Conservation (phyloP, 2,888 invertebrate genomes). For the Phorcus lineatus region DNA sequence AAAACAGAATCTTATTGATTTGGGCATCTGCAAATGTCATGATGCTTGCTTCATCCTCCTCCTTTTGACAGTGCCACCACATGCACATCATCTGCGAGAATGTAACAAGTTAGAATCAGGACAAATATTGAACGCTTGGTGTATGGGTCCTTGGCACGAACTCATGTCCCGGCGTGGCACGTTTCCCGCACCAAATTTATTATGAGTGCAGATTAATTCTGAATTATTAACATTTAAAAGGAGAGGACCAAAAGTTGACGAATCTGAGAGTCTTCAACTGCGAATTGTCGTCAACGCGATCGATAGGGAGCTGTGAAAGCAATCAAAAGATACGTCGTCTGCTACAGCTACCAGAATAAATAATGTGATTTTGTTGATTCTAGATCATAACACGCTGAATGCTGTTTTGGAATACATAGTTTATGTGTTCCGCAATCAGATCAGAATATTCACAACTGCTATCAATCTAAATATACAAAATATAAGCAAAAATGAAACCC, state of each 20-base stretch:
- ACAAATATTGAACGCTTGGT: constrained; percentile 10
- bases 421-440: background rate
- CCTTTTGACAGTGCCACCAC: constrained; percentile 23
- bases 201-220: constrained; percentile 16
- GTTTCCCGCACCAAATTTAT: background rate
- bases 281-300: constrained; percentile 14
- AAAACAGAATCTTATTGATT: constrained; percentile 6
- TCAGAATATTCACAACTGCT: background rate
- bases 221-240: constrained; percentile 24
- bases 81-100: background rate
- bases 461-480: background rate
- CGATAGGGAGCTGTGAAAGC: constrained; percentile 3
- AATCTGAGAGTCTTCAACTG: constrained; percentile 13
- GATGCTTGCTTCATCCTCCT: constrained; percentile 12
- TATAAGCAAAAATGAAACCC: constrained; percentile 12
- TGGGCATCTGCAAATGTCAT: constrained; percentile 20
- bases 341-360: constrained; percentile 10
- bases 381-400: constrained; percentile 4
- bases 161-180: background rate
- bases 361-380: background rate
- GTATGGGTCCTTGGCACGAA: background rate
- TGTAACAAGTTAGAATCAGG: constrained; percentile 16
- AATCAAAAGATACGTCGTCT: constrained; percentile 23
- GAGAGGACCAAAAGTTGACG: constrained; percentile 20
- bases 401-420: constrained; percentile 11